phyloP scores from a whole-genome alignment of 2,888 invertebrate genomes.

The Schizaphis graminum region DNA sequence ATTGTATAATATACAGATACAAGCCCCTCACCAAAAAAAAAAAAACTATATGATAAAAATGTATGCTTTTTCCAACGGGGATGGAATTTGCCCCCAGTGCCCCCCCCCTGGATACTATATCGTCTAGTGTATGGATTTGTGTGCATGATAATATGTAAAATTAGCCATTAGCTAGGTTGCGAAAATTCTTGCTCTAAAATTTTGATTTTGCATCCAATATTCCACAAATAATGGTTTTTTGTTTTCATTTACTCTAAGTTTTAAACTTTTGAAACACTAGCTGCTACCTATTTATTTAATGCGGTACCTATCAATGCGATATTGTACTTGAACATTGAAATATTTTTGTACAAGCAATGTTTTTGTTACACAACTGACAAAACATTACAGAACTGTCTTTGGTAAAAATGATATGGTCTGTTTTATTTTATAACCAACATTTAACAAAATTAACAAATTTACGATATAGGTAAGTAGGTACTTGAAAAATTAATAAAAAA shows the following conservation, averaged over 20 bases:
- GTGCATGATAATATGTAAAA: no score
- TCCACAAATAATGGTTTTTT: neutral
- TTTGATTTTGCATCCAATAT: neutral
- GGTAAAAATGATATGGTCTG: neutral
- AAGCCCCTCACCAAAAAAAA: no score
- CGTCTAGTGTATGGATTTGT: no score
- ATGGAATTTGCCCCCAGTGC: no score
- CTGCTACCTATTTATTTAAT: no score
- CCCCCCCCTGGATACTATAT: no score
- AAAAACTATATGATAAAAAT: no score
- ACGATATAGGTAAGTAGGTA: no score
- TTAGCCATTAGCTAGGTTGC: no score
- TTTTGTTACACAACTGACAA: constrained; percentile 17
- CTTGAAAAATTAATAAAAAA: no score
- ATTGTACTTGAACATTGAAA: neutral
- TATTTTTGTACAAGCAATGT: neutral
- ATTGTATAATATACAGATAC: no score
- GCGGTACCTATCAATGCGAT: constrained; percentile 16
- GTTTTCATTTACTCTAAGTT: neutral
- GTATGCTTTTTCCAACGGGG: no score
- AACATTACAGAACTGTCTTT: neutral
- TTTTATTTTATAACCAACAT: neutral
- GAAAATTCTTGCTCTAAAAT: neutral
- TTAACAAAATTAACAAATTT: neutral
- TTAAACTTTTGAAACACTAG: neutral